Evolutionary conservation across 2,797 vertebrate species (phyloP).

Genomic region (Chloroceryle inda): DNA sequence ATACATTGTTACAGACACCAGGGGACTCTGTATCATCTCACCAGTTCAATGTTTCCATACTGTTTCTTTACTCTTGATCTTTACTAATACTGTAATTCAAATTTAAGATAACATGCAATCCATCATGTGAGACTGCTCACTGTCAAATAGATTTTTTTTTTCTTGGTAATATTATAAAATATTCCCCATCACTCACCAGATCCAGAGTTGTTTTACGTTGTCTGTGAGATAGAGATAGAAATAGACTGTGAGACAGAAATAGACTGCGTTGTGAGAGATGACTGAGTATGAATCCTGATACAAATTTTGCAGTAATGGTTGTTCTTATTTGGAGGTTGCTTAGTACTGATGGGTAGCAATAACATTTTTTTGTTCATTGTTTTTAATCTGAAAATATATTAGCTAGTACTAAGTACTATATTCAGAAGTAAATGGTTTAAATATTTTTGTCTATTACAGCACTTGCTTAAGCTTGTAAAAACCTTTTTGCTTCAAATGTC

Average conservation of each 20-base stretch:
- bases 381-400: background rate
- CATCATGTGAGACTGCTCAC: background rate
- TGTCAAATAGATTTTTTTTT: background rate
- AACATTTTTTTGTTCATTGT: background rate
- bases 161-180: background rate
- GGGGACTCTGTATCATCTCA: background rate
- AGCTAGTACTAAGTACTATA: background rate
- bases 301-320: background rate
- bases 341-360: background rate
- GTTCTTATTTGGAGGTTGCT: background rate
- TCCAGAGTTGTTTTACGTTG: background rate
- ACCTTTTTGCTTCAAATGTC: background rate
- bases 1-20: background rate
- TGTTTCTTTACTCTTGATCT: background rate
- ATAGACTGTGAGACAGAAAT: background rate
- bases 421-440: background rate
- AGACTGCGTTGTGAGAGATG: background rate
- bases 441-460: background rate
- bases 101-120: background rate
- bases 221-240: background rate
- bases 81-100: background rate
- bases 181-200: background rate
- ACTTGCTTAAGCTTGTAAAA: background rate
- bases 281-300: background rate
- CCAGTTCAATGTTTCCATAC: background rate